Evolutionary conservation across 2,888 invertebrate genomes (phyloP), one percentile per base, ranked within the genome.

Genomic region (Thymelicus sylvestris): DNA sequence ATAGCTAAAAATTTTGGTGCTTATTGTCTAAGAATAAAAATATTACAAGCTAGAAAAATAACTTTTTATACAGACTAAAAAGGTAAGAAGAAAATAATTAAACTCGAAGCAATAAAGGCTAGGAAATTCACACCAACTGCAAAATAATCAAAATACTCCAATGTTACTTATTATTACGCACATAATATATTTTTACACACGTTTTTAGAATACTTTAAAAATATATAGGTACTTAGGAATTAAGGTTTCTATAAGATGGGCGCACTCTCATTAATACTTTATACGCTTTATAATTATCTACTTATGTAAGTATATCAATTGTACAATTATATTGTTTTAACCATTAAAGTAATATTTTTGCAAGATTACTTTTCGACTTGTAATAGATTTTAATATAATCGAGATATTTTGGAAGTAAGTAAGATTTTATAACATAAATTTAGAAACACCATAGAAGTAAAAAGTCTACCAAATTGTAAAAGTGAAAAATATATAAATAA

Each of bases 391-490:
- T 67, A 60, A 60, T 60, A 48, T 60, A 60, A 60, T 41, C 41
- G 60, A 67, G 24, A 59, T 24, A 60, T 50, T 68, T 68, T 68
- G 62, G 62, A 52, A 15, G 55, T 31, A 68, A n/a, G 24, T 68
- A 39, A 8, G 24, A 63, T 68, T 68, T 76, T 69, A 72, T 73
- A 75, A 72, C 76, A 75, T 79, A 80, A 81, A 77, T 76, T 81
- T 81, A 81, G 80, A 78, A 79, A 81, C 80, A 80, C 78, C 78
- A 75, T 79, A 80, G 74, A 79, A 70, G 65, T 62, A 52, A 78
- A 85, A 83, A 77, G 76, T 81, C 76, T 75, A 74, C 66, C 81
- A 81, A 76, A 79, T 81, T 83, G 79, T 84, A 81, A 83, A 80
- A 80, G 79, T 76, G 72, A 80, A 77, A 78, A 55, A 24, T 10